Conservation (phyloP, 2,113 vertebrate genomes). For the Proteles cristata region DNA sequence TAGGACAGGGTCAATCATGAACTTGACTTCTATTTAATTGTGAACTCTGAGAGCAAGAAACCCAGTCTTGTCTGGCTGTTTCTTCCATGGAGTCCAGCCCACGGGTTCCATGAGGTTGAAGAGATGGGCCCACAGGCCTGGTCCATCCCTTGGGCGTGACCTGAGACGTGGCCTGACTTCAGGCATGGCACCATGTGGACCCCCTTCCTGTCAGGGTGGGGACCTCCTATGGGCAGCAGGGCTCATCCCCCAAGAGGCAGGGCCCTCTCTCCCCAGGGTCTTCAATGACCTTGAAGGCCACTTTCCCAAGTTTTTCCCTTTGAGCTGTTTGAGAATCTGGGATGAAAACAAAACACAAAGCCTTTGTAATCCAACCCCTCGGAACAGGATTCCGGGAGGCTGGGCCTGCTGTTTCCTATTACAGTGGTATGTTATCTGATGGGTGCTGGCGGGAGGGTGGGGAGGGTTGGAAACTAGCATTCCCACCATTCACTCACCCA, state of each 20-base stretch:
- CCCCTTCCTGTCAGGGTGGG: not conserved
- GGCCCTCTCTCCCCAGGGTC: not conserved
- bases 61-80: not conserved
- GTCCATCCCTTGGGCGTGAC: not conserved
- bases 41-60: not conserved
- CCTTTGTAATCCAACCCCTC: conserved; percentile 61
- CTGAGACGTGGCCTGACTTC: not conserved
- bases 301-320: conserved; percentile 41
- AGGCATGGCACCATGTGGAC: not conserved
- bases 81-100: not conserved
- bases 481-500: not conserved
- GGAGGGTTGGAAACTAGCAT: not conserved
- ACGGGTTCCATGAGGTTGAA: not conserved
- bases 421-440: conserved; percentile 61
- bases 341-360: conserved; percentile 51
- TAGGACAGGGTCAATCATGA: not conserved
- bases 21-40: not conserved
- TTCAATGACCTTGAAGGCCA: not conserved
- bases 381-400: conserved; percentile 11
- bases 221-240: not conserved
- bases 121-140: not conserved
- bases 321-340: conserved; percentile 58
- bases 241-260: not conserved
- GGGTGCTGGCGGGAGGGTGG: not conserved
- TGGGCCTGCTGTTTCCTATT: conserved; percentile 52